Conservation (phyloP, 2,797 vertebrate species). For the Miichthys miiuy region DNA sequence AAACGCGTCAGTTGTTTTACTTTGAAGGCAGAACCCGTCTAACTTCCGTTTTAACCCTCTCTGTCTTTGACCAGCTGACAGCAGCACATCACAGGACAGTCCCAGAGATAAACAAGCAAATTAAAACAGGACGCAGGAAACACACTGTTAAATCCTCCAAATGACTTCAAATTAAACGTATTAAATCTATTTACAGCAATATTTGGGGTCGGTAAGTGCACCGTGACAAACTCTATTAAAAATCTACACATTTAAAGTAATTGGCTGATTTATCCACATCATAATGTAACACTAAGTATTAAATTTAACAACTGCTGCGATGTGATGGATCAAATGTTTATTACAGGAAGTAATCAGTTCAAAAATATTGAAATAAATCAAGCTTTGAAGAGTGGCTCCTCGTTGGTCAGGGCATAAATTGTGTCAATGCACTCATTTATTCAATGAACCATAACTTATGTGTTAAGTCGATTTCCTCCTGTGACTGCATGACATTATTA, state of each 20-base stretch:
- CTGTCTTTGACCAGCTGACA: not conserved
- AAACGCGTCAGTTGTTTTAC: not conserved
- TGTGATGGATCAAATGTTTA: no score
- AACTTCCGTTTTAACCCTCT: not conserved
- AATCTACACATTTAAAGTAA: not conserved
- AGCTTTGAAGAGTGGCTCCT: not conserved
- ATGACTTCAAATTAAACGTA: not conserved
- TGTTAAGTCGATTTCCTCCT: not conserved
- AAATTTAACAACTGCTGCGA: no score
- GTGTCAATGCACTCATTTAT: not conserved
- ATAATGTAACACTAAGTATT: not conserved
- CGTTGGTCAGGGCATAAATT: not conserved
- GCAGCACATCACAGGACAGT: constrained; percentile 36
- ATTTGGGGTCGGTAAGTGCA: not conserved
- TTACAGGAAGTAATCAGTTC: no score
- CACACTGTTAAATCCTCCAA: not conserved
- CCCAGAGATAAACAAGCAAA: constrained; percentile 31
- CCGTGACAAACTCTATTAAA: not conserved
- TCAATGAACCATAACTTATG: not conserved
- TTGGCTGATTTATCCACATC: not conserved
- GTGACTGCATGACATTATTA: not conserved
- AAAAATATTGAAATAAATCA: no score
- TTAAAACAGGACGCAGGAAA: not conserved
- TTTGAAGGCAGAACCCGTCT: not conserved
- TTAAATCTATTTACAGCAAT: not conserved